Evolutionary conservation across 2,888 invertebrate genomes (phyloP).

Genomic region (Drosophila limbata): DNA sequence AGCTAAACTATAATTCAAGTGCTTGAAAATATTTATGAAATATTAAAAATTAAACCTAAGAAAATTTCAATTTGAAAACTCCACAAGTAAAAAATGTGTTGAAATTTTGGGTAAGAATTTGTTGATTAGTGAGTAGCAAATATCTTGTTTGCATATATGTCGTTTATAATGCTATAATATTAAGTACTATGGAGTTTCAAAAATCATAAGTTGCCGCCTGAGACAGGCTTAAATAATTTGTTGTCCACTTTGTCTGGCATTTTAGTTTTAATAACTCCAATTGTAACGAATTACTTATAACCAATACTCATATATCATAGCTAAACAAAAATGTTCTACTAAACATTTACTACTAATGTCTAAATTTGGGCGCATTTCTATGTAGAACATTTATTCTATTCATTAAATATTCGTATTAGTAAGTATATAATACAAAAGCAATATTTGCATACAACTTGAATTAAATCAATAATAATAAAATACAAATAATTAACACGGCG

Average conservation of each 20-base stretch:
- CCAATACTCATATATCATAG: slow-evolving; percentile 59
- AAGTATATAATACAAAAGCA: slow-evolving; percentile 54
- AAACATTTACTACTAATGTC: slow-evolving; percentile 37
- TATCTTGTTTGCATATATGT: slow-evolving; percentile 54
- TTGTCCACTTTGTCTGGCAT: slow-evolving; percentile 35
- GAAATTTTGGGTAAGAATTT: slow-evolving; percentile 57
- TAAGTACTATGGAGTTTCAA: slow-evolving; percentile 15
- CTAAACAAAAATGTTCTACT: slow-evolving; percentile 43
- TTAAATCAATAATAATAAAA: slow-evolving; percentile 46
- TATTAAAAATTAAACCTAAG: slow-evolving; percentile 57
- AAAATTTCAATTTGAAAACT: slow-evolving; percentile 32
- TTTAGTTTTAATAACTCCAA: slow-evolving; percentile 42
- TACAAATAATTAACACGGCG: neutral
- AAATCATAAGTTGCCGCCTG: slow-evolving; percentile 38
- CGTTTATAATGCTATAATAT: slow-evolving; percentile 28
- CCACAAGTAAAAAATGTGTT: slow-evolving; percentile 44
- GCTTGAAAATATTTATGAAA: slow-evolving; percentile 75
- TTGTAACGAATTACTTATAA: slow-evolving; percentile 58
- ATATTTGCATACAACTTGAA: slow-evolving; percentile 59
- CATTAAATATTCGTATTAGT: slow-evolving; percentile 38
- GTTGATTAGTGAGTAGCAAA: slow-evolving; percentile 74
- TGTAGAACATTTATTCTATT: slow-evolving; percentile 35
- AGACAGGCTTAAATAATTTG: slow-evolving; percentile 36
- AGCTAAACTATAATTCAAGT: slow-evolving; percentile 68
- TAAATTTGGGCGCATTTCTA: slow-evolving; percentile 51